These are phyloP conservation scores for Catharus ustulatus DNA, from an alignment of 2,797 vertebrate genomes.

Conservation along the genomic window DNA sequence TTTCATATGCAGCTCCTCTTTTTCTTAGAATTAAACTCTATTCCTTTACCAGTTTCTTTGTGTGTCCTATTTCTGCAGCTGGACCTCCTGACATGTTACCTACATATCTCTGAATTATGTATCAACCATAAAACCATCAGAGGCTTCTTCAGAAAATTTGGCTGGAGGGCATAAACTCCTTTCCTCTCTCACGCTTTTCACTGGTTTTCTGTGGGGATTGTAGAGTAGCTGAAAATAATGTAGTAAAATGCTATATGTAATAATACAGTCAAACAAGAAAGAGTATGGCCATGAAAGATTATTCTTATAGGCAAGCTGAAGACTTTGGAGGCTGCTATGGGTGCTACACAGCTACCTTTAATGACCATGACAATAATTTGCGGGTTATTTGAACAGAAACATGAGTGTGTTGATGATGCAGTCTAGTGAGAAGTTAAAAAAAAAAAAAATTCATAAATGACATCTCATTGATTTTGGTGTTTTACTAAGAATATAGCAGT, in stretches of 20 bases:
- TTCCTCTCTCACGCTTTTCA: not conserved
- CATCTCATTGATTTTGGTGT: not conserved
- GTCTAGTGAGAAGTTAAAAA: not conserved
- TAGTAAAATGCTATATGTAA: not conserved
- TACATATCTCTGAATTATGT: not conserved
- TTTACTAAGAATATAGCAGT: not conserved
- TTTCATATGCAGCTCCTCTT: not conserved
- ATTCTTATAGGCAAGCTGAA: not conserved
- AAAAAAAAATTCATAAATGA: not conserved
- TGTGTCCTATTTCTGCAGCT: conserved; percentile 1
- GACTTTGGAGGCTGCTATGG: not conserved
- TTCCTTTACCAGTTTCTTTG: not conserved
- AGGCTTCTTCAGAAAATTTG: conserved; percentile 1
- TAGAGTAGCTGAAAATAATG: not conserved
- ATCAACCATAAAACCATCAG: not conserved
- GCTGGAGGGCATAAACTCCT: not conserved
- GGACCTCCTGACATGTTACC: not conserved
- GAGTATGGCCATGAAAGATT: not conserved
- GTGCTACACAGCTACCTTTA: not conserved
- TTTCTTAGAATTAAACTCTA: not conserved
- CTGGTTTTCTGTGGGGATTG: not conserved
- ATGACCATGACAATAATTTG: not conserved
- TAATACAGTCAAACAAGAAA: not conserved
- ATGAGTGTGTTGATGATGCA: not conserved
- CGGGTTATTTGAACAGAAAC: not conserved